Percentiles rank a stretch among this genome's conserved stretches.
Conservation (phyloP, 2,113 vertebrate species). For the Hucho hucho region DNA sequence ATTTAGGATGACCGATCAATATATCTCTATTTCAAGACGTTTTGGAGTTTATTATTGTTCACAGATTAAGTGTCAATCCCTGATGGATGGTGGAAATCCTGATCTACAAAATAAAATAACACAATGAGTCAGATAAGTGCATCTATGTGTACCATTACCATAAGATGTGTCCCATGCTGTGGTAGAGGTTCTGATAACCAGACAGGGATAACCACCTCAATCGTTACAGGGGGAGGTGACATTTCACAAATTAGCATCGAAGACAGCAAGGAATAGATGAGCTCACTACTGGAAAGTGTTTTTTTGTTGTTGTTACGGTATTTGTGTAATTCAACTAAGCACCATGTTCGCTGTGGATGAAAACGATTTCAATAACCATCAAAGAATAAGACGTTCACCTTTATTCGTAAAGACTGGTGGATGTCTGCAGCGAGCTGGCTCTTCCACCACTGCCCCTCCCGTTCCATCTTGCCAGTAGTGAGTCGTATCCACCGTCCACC, state of each 20-base stretch:
- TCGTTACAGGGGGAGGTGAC: constrained; percentile 20
- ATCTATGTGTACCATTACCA: not conserved
- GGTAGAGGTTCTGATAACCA: not conserved
- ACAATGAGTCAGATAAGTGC: not conserved
- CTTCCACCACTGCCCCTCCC: constrained; percentile 79
- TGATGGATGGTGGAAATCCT: not conserved
- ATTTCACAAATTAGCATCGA: constrained; percentile 40
- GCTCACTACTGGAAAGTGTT: not conserved
- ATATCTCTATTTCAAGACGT: not conserved
- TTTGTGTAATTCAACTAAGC: not conserved
- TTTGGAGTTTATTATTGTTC: not conserved
- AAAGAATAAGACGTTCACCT: constrained; percentile 60
- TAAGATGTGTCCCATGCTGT: not conserved
- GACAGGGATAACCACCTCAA: not conserved
- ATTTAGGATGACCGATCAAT: not conserved
- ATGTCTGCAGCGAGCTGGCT: constrained; percentile 76
- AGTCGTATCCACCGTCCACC: not conserved
- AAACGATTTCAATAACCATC: not conserved
- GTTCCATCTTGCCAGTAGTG: constrained; percentile 49
- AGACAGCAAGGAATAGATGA: constrained; percentile 11
- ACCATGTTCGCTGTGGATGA: not conserved
- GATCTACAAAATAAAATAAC: not conserved
- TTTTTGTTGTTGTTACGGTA: not conserved
- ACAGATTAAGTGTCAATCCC: not conserved
- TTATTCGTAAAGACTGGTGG: constrained; percentile 72